A percentile compares a stretch with the other conserved stretches of the same genome.
Evolutionary conservation across 2,113 vertebrate species (phyloP).

Genomic region (Ceyx cyanopectus): DNA sequence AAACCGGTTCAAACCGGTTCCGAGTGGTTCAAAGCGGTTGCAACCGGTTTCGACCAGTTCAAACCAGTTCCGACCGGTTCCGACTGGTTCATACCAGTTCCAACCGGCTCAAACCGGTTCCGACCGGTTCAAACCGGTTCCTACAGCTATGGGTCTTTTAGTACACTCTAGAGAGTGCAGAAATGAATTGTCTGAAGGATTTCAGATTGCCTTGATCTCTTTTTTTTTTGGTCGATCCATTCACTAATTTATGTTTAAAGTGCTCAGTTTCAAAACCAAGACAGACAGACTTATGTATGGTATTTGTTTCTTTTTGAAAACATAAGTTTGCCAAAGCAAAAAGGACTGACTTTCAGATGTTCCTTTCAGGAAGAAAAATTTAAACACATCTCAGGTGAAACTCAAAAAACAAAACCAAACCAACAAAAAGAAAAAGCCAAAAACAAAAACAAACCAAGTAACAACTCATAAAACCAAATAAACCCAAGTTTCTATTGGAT

Average conservation of each 20-base stretch:
- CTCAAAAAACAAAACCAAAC: not conserved
- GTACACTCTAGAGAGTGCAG: not conserved
- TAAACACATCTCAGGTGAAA: not conserved
- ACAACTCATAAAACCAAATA: not conserved
- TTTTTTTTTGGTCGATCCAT: not conserved
- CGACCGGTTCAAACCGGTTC: not conserved
- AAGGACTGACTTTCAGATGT: not conserved
- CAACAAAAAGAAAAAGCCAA: too few species aligned
- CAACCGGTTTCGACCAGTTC: too few species aligned
- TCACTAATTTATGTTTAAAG: not conserved
- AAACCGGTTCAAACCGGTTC: too few species aligned
- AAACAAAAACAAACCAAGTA: too few species aligned
- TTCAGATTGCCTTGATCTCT: not conserved
- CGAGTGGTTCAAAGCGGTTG: too few species aligned
- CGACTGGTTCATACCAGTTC: too few species aligned
- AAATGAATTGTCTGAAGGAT: not conserved
- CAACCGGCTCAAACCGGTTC: too few species aligned
- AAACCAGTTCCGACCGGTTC: too few species aligned
- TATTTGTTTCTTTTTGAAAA: not conserved
- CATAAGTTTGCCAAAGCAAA: not conserved
- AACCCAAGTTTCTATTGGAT: not conserved
- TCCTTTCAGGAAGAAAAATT: not conserved
- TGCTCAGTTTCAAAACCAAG: not conserved
- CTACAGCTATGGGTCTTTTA: not conserved
- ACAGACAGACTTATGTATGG: not conserved